phyloP scores from a whole-genome alignment of 2,888 invertebrate genomes.

The Willowsia nigromaculata region DNA sequence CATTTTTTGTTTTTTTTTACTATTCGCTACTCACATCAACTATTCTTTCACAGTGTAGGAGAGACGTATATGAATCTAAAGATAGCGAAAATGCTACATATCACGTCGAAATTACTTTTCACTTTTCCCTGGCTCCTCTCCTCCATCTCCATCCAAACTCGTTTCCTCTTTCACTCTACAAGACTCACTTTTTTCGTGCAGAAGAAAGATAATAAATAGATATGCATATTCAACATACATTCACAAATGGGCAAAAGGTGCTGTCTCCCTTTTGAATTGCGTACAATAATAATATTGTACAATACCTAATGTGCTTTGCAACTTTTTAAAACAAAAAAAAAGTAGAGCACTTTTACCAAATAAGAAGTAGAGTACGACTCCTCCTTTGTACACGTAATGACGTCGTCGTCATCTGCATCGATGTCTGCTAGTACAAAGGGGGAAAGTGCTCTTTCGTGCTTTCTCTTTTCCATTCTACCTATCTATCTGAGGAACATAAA shows the following conservation, averaged over 20 bases:
- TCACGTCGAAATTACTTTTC: slow-evolving; percentile 46
- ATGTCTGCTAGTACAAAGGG: background rate
- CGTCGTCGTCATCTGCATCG: background rate
- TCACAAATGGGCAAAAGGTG: background rate
- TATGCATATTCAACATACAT: background rate
- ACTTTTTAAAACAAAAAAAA: slow-evolving; percentile 11
- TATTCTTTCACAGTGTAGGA: background rate
- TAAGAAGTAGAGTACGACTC: background rate
- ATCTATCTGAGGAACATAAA: background rate
- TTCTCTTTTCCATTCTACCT: background rate
- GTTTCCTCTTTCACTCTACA: background rate
- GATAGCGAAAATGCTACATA: slow-evolving; percentile 2
- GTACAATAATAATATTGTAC: background rate
- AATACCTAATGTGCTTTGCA: slow-evolving; percentile 42
- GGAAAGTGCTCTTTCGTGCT: background rate
- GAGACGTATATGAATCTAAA: background rate
- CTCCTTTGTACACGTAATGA: background rate
- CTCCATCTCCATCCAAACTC: no score
- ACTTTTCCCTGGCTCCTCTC: slow-evolving; percentile 10
- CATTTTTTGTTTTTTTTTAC: slow-evolving; percentile 15
- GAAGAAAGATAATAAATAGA: background rate
- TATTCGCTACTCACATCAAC: background rate
- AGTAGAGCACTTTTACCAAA: background rate
- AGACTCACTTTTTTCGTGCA: background rate
- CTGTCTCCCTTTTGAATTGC: background rate